Evolutionary conservation across 2,888 invertebrate species (phyloP).

Genomic region (Tetranychus piercei): DNA sequence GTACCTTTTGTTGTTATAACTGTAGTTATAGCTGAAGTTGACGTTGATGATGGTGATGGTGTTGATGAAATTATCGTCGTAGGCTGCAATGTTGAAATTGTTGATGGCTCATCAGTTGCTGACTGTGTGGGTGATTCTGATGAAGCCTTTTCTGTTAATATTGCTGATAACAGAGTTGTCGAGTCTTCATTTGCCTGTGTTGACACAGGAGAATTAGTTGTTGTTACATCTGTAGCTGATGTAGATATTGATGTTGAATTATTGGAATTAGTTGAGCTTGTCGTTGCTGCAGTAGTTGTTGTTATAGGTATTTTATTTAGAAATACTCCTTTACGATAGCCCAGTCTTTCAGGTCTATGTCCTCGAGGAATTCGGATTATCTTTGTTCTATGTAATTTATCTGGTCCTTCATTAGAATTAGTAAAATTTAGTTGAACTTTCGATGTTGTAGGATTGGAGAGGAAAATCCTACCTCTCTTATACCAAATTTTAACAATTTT

Average conservation of each 20-base stretch:
- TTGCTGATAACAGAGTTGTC: background rate
- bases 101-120: background rate
- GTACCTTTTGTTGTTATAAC: background rate
- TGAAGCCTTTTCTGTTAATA: background rate
- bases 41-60: background rate
- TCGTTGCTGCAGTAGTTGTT: background rate
- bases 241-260: background rate
- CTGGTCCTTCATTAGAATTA: background rate
- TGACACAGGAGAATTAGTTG: background rate
- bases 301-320: background rate
- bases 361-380: background rate
- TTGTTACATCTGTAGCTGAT: background rate
- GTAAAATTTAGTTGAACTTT: no score
- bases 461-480: background rate
- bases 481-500: constrained; percentile 6
- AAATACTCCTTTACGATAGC: background rate
- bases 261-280: background rate
- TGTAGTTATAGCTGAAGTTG: background rate
- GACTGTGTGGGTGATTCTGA: background rate
- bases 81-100: background rate
- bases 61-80: background rate
- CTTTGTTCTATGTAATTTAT: background rate
- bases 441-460: background rate
- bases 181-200: background rate
- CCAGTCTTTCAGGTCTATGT: background rate